Evolutionary conservation across 2,797 vertebrate species (phyloP), one percentile per base, ranked within the genome.

Genomic region (Atherinosoma microstoma): DNA sequence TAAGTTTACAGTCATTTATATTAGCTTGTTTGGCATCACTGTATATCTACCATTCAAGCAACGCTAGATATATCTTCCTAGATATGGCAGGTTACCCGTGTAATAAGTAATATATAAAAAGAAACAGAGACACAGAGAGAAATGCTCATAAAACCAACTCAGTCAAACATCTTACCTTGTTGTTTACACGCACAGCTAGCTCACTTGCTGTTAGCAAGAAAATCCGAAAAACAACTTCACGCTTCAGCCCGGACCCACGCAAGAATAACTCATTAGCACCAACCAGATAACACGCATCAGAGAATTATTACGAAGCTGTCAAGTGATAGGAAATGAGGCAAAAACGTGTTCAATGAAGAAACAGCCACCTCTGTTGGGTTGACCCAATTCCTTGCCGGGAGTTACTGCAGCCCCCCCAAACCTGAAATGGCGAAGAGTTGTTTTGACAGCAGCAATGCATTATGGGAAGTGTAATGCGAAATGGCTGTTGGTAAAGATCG

Each of bases 401-500:
- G 70, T 75, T 83, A 47, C 35, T 42, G 40, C 60, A 15, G 36
- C 71, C 77, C 82, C 71, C 73, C 70, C 68, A 13, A 69, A 53
- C 49, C 87, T 86, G 91, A 94, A 94, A 95, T 95, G 94, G 94
- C 94, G 94, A 87, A 79, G 83, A 87, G 91, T 93, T 93, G 92
- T 93, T 93, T 80, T 92, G 83, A 90, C 74, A 74, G 80, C 49
- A 18, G 87, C 76, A 66, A 9, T 86, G 93, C 89, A 91, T 70
- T 54, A 62, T 93, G 92, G 92, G 90, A 89, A 79, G 73, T 20
- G 1, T 47, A 59, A 84, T 80, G 76, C 54, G 76, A 93, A 93
- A 93, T 93, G 91, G 93, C 89, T 87, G 86, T 73, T 84, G 64
- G 74, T 30, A 29, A 84, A 85, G 88, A 90, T 85, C 67, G 80